Evolutionary conservation across 92 coral and sea anemone species (phyloP).

Genomic region (Epizoanthus stellaris): DNA sequence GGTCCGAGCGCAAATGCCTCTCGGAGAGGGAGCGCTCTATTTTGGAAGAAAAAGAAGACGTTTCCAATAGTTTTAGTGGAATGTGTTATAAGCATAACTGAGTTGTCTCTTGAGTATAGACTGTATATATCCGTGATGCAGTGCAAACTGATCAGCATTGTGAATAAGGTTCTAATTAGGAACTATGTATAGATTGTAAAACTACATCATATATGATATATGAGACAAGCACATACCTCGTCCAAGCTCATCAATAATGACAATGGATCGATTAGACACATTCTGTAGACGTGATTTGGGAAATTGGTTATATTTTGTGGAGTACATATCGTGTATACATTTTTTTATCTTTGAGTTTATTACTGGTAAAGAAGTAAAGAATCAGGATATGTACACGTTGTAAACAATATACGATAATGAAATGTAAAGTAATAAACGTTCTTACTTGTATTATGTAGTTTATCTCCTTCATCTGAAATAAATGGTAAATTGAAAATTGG

Average conservation of each 20-base stretch:
- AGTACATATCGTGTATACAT: background rate
- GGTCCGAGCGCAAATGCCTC: too few species aligned
- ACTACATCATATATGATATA: too few species aligned
- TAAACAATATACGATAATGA: background rate
- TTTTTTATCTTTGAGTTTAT: background rate
- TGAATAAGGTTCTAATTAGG: too few species aligned
- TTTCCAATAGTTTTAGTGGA: too few species aligned
- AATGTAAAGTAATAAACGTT: background rate
- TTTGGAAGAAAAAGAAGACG: too few species aligned
- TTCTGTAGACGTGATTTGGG: background rate
- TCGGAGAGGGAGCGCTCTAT: too few species aligned
- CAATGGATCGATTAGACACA: constrained; percentile 77
- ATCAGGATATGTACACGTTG: background rate
- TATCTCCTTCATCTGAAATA: constrained; percentile 89
- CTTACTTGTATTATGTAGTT: constrained; percentile 94
- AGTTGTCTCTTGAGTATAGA: too few species aligned
- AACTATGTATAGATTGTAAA: too few species aligned
- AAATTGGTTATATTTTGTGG: background rate
- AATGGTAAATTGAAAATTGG: background rate
- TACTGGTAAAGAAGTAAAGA: too few species aligned
- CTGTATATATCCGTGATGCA: too few species aligned
- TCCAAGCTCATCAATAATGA: constrained; percentile 95
- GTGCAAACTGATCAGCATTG: too few species aligned
- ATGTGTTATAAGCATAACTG: too few species aligned
- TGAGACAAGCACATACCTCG: constrained; percentile 68